Conservation (phyloP, 2,888 invertebrate genomes). For the Leptopilina myrica region DNA sequence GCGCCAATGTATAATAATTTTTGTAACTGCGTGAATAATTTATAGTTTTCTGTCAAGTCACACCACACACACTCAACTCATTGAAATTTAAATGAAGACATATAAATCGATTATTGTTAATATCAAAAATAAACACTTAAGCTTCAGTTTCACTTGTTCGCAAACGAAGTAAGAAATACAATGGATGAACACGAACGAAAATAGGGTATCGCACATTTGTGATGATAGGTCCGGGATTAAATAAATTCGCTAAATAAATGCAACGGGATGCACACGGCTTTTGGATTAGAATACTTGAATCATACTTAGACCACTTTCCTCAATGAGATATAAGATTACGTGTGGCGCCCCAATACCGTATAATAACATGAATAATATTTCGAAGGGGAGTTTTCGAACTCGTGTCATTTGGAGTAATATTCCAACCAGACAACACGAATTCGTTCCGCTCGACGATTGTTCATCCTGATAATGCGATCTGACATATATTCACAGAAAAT, state of each 20-base stretch:
- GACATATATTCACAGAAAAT: constrained; percentile 34
- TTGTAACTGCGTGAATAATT: too few relatives aligned
- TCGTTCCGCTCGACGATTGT: constrained; percentile 52
- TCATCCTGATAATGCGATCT: constrained; percentile 34
- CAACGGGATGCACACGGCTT: constrained; percentile 63
- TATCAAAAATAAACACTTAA: constrained; percentile 53
- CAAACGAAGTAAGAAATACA: constrained; percentile 51
- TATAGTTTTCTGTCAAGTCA: too few relatives aligned
- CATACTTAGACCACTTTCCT: constrained; percentile 44
- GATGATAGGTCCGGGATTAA: constrained; percentile 58
- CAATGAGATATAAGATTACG: constrained; percentile 56
- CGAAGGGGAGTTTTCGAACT: constrained; percentile 48
- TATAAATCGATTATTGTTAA: constrained; percentile 48
- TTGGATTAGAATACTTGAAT: constrained; percentile 48
- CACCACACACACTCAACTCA: too few relatives aligned
- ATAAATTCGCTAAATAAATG: constrained; percentile 75
- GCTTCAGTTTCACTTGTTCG: constrained; percentile 47
- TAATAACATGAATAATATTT: constrained; percentile 67
- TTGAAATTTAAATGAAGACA: too few relatives aligned
- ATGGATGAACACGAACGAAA: constrained; percentile 56
- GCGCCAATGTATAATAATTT: too few relatives aligned
- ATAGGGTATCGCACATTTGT: constrained; percentile 40
- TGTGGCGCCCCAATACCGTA: constrained; percentile 55
- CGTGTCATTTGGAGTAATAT: constrained; percentile 61
- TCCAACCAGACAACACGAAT: constrained; percentile 59